phyloP scores from a whole-genome alignment of 2,888 invertebrate species.

The Nephrotoma flavescens region DNA sequence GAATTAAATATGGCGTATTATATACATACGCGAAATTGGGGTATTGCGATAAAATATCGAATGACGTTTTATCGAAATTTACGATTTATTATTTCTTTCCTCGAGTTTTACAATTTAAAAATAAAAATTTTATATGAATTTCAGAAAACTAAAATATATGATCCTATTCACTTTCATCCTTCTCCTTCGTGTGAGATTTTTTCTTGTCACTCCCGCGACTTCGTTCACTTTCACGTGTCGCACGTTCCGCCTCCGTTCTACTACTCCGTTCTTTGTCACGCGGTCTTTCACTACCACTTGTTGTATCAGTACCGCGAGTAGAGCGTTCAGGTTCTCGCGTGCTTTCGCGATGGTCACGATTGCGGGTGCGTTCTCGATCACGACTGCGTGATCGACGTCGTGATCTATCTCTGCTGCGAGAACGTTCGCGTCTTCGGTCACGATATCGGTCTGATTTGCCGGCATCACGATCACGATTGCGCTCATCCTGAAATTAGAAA shows the following conservation, averaged over 20 bases:
- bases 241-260: conserved; percentile 47
- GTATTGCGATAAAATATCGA: neutral
- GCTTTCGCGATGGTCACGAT: neutral
- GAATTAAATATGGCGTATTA: neutral
- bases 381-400: conserved; percentile 45
- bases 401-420: conserved; percentile 51
- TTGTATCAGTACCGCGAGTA: neutral
- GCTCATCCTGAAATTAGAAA: neutral
- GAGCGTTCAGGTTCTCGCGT: neutral
- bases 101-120: neutral
- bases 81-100: neutral
- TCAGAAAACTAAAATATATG: neutral
- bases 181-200: conserved; percentile 55
- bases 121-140: neutral
- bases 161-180: conserved; percentile 53
- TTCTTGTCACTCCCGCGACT: conserved; percentile 45
- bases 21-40: neutral
- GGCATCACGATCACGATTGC: neutral
- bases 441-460: conserved; percentile 19
- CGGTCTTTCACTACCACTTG: neutral
- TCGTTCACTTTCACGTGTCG: conserved; percentile 35
- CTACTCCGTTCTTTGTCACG: neutral
- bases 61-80: neutral
- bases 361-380: conserved; percentile 33
- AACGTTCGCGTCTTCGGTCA: conserved; percentile 12